Evolutionary conservation across 2,113 vertebrate genomes (phyloP), one percentile per base, ranked within the genome.

Genomic region (Emydocephalus ijimae): DNA sequence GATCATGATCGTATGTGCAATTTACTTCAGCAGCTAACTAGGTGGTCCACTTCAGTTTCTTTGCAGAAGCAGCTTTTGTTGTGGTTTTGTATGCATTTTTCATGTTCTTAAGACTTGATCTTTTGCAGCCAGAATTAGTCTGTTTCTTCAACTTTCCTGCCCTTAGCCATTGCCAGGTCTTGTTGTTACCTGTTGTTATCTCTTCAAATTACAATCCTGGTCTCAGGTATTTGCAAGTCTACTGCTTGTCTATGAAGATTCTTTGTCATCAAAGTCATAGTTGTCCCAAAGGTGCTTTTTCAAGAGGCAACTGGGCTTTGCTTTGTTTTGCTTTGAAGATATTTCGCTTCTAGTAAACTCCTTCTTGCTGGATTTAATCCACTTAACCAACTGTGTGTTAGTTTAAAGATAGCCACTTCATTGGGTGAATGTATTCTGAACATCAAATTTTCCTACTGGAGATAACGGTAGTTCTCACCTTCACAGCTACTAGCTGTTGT

Each of bases 401-500:
- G 26, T 52, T 48, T 10, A 57, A 5, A 39, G 3, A 45, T 11
- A 81, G 3, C 26, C 24, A 59, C 59, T 59, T n/a, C 43, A 18
- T 18, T 45, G 26, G 23, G 55, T 54, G 9, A 89, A 57, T 11
- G 14, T 61, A 85, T 24, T 29, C 15, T 81, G 74, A 43, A 21
- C 3, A 43, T 43, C 74, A 81, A 7, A 34, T 43, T 20, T 43
- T 81, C 74, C 74, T 81, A n/a, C 10, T 24, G 20, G 50, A 92
- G 50, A 81, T 18, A 56, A n/a, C 81, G 61, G 87, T 52, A n/a
- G 74, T 95, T 88, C 98, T 96, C 97, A 99, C 99, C 98, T 94
- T 99, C 98, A 94, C 98, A 98, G 95, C 98, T 99, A 97, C 98
- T 99, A 87, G 98, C 98, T 96, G 98, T 97, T 0, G 98, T 98